Base-by-base conservation (phyloP, 2,888 invertebrate genomes). In the Drosophila buzzatii region DNA sequence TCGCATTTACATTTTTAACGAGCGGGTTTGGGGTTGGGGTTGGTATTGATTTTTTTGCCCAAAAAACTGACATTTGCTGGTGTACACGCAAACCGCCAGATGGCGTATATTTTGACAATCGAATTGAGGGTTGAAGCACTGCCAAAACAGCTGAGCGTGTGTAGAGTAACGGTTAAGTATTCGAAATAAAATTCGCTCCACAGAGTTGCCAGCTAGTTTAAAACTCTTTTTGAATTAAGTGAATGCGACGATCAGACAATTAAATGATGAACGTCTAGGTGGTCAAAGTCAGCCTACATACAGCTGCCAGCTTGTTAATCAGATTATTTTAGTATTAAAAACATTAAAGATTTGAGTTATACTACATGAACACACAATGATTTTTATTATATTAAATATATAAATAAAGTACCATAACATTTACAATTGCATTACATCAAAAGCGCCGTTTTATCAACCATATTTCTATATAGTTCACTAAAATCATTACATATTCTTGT, bases 41-140 rank as follows among this genome's bases (percentile, higher is more conserved):
- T 89, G 84, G 77, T 85, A 92, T 92, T 90, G 93, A 92, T 93
- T 93, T 92, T 92, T 91, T 89, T 74, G 79, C 64, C 60, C 72
- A 77, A 76, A 77, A 78, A 77, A 78, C 75, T 85, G 85, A 90
- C 87, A 73, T 62, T 56, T 70, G 16, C 1, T 39, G 60, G 68
- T 66, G 45, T 71, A 14, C 31, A 16, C 49, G 2, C 6, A 8
- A 23, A 45, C 60, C 84, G 71, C 56, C 63, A 89, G 90, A 70
- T 62, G 84, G 73, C 84, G 77, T 27, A 0, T 5, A 20, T 33
- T 56, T 52, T 79, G 76, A 78, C 86, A 90, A 47, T 49, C 35
- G 23, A 47, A 58, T 62, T 64, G 62, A 58, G 85, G 82, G 88
- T 71, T 83, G 79, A 53, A 70, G 16, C 20, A 23, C 27, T 20